These are phyloP conservation scores for Drosophila sp. DNA, from an alignment of 1,140 invertebrate genomes.

Conservation along the genomic window DNA sequence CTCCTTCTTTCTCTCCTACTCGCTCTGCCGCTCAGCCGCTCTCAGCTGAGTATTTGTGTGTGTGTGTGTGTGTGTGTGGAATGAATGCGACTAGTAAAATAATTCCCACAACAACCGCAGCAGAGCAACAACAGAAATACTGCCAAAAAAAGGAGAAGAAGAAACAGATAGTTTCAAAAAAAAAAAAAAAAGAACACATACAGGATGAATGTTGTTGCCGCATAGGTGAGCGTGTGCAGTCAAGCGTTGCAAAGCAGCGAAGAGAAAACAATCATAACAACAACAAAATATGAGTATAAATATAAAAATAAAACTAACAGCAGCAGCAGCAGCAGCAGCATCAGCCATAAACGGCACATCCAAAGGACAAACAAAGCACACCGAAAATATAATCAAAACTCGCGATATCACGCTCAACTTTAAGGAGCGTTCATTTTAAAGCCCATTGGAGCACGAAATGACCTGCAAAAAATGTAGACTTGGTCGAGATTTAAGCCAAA, in stretches of 20 bases:
- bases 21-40: too few species aligned
- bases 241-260: slow-evolving; percentile 57
- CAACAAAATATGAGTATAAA: slow-evolving; percentile 25
- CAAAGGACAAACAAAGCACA: slow-evolving; percentile 31
- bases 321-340: slow-evolving; percentile 16
- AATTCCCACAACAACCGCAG: slow-evolving; percentile 59
- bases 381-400: slow-evolving; percentile 55
- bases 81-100: slow-evolving; percentile 71
- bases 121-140: slow-evolving; percentile 34
- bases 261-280: slow-evolving; percentile 23
- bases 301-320: slow-evolving; percentile 56
- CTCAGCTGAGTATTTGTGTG: slow-evolving; percentile 9
- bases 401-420: slow-evolving; percentile 40
- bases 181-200: too few species aligned
- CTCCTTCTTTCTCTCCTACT: background rate
- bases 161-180: slow-evolving; percentile 18
- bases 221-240: slow-evolving; percentile 70
- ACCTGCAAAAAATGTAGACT: slow-evolving; percentile 23
- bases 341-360: slow-evolving; percentile 17
- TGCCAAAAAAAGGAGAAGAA: slow-evolving; percentile 19
- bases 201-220: slow-evolving; percentile 44
- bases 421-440: slow-evolving; percentile 60
- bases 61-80: slow-evolving; percentile 33
- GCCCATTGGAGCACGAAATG: slow-evolving; percentile 68
- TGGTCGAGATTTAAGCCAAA: slow-evolving; percentile 48